A percentile compares a stretch with the other conserved stretches of the same genome.
These are phyloP conservation scores for Bos javanicus DNA, from an alignment of 2,113 vertebrate species.

Conservation along the genomic window DNA sequence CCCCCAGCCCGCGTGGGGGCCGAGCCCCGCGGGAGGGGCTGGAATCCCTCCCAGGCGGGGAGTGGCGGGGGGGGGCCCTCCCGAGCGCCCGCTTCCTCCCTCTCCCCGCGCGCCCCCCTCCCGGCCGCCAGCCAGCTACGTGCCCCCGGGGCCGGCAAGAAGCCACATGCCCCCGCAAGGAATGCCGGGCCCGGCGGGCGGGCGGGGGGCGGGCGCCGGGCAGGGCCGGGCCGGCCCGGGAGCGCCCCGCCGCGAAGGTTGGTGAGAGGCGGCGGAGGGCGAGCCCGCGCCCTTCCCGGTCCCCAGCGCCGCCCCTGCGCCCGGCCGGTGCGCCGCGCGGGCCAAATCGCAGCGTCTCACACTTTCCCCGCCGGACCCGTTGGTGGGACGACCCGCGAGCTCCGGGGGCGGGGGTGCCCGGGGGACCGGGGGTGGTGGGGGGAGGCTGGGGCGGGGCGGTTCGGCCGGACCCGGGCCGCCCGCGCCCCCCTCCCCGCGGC, in stretches of 20 bases:
- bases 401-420: neutral
- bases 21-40: neutral
- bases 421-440: neutral
- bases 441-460: neutral
- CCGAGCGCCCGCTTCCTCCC: neutral
- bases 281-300: neutral
- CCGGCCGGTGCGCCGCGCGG: neutral
- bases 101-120: constrained; percentile 42
- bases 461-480: neutral
- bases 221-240: constrained; percentile 42
- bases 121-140: constrained; percentile 73
- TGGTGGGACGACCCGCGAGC: neutral
- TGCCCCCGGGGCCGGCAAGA: constrained; percentile 75
- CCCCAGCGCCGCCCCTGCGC: neutral
- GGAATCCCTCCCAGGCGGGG: neutral
- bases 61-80: neutral
- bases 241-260: constrained; percentile 57
- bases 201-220: constrained; percentile 54
- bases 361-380: neutral
- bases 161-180: constrained; percentile 77
- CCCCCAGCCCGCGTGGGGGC: neutral
- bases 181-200: constrained; percentile 67
- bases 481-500: neutral
- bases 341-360: neutral
- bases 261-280: constrained; percentile 33